Conservation (phyloP, 2,113 vertebrate genomes). For the Ophiodon elongatus region DNA sequence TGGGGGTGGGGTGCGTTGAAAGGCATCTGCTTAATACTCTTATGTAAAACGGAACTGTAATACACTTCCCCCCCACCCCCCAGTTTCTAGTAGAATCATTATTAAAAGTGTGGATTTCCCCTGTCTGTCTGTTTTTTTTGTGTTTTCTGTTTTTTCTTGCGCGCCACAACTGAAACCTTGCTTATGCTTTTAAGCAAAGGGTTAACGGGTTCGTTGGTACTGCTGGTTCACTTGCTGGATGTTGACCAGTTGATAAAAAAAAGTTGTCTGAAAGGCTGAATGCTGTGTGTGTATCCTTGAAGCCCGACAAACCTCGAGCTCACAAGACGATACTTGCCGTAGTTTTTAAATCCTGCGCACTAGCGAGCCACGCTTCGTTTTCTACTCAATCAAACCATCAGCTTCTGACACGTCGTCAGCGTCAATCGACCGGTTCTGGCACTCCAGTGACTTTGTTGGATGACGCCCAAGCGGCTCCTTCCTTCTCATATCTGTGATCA, state of each 20-base stretch:
- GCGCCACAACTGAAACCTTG: background rate
- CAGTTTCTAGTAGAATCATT: conserved; percentile 67
- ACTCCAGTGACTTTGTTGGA: background rate
- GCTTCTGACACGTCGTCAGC: background rate
- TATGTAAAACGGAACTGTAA: conserved; percentile 84
- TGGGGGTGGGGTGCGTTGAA: conserved; percentile 50
- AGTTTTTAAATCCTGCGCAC: background rate
- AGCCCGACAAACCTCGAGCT: no score
- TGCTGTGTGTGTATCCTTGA: background rate
- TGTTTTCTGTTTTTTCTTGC: background rate
- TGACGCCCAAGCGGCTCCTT: background rate
- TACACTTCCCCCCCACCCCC: conserved; percentile 74
- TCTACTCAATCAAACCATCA: background rate
- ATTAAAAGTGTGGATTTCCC: conserved; percentile 77
- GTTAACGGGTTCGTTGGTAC: conserved; percentile 17
- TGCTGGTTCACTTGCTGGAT: background rate
- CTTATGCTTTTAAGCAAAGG: conserved; percentile 4
- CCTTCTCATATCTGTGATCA: background rate
- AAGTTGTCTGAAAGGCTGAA: background rate
- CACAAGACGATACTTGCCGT: no score
- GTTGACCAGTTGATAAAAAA: background rate
- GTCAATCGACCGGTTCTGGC: background rate
- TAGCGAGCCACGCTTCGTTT: background rate
- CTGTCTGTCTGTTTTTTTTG: background rate
- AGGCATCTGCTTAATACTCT: conserved; percentile 84